These are phyloP conservation scores for Patella ulyssiponensis DNA, from an alignment of 2,888 invertebrate species.

Conservation along the genomic window DNA sequence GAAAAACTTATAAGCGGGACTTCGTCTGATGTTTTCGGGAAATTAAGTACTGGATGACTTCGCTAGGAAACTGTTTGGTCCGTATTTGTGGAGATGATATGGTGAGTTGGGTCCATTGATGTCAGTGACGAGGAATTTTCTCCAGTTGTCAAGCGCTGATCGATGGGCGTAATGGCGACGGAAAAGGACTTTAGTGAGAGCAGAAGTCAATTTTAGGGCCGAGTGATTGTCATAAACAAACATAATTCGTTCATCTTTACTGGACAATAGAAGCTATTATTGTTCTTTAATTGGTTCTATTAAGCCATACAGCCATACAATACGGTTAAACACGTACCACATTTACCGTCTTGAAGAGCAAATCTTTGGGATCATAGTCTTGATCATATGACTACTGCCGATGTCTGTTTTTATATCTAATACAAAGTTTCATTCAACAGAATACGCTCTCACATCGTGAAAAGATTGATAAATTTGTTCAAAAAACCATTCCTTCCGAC, in stretches of 20 bases:
- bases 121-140: neutral
- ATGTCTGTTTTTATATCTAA: too few species aligned
- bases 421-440: too few species aligned
- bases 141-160: neutral
- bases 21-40: slow-evolving; percentile 7
- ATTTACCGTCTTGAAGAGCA: too few species aligned
- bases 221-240: neutral
- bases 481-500: too few species aligned
- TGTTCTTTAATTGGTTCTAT: neutral
- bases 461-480: too few species aligned
- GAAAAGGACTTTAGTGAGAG: neutral
- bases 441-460: too few species aligned
- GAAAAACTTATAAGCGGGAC: neutral
- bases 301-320: neutral
- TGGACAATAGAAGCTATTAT: neutral
- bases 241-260: neutral
- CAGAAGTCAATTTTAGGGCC: slow-evolving; percentile 3
- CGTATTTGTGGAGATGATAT: neutral
- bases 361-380: too few species aligned
- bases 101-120: neutral
- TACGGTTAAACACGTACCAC: too few species aligned
- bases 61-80: neutral
- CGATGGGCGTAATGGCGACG: slow-evolving; percentile 7
- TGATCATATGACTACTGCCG: too few species aligned
- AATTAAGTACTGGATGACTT: slow-evolving; percentile 4